Base-by-base conservation (phyloP, 2,113 vertebrate genomes). In the Cricetomys ansorgei region DNA sequence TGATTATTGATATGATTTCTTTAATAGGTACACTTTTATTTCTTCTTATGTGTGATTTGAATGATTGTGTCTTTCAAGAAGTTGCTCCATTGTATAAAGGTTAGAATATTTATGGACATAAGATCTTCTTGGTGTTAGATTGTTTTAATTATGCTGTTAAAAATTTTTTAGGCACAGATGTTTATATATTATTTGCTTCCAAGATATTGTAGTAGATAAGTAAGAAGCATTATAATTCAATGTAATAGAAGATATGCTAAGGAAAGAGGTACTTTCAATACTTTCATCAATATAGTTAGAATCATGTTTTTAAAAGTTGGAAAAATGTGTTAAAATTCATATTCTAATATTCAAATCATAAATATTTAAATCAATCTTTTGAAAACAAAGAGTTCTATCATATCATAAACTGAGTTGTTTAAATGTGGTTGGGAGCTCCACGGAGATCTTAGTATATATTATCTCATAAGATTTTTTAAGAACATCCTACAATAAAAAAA, bases 341-440 rank as follows among this genome's bases (percentile, higher is more conserved):
- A 91, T 81, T 50, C 34, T 43, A 75, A 11, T 72, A 40, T 96
- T 94, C 69, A 67, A 55, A 77, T 72, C 37, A 94, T 94, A 89
- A 69, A 12, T 64, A 91, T 83, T 88, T 96, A 76, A 73, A 91
- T 97, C 40, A 59, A 8, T 75, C 17, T 81, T 92, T 9, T 83
- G n/a, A 92, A 95, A 93, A 80, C 29, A 96, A 81, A 53, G 15
- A 4, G 7, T 75, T 87, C 3, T 88, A 57, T 84, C 15, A 85
- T 76, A 48, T 84, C 34, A 57, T 59, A 43, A 11, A 55, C 7
- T 48, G 23, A 94, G 29, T 27, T 53, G 83, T 53, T 34, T 19
- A 79, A 95, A 87, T 89, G 45, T 57, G 29, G 6, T n/a, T 94
- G 23, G 40, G 95, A 87, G 75, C 62, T 72, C 64, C 5, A 9